Base-by-base conservation (phyloP, 2,888 invertebrate species). In the Helicoverpa assulta region DNA sequence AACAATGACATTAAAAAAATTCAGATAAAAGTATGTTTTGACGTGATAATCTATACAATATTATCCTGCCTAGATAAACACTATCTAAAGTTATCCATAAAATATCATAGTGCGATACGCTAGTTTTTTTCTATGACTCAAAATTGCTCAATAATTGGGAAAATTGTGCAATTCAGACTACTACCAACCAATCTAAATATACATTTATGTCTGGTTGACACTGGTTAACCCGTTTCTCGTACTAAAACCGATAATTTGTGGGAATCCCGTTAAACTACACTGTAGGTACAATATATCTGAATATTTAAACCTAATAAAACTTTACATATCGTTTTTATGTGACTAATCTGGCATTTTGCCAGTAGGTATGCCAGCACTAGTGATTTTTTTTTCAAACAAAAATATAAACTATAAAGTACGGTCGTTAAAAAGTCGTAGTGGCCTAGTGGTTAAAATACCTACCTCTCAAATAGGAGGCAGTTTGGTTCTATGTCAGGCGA, bases 61-160 rank as follows among this genome's bases (percentile, higher is more conserved):
- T 72, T 55, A 33, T 56, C 33, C 64, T 56, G 43, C 16, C 64
- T 56, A 51, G 18, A 70, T 19, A 37, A 63, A 16, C 18, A 19
- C 5, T 52, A 18, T 65, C 18, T 18, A 12, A 47, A 56, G 37
- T 26, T 8, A 19, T 6, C 16, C 37, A 56, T 5, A 47, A 37
- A 37, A 12, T 53, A 53, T 56, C 66, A 65, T 37, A 52, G 43
- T 66, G 54, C 37, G 29, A 66, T 40, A 47, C 16, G 66, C 47
- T 16, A 40, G 21, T 53, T 66, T 40, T 37, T n/a, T 29, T 57
- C 50, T 57, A 52, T 43, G 14, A 55, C 21, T 73, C 40, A 37
- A 55, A 14, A 43, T 53, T 73, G 26, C 43, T 14, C 26, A 65
- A 65, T 16, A 57, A 66, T 57, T 40, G 40, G 2, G 18, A 47